Conservation (phyloP, 2,113 vertebrate species). For the Pica pica region DNA sequence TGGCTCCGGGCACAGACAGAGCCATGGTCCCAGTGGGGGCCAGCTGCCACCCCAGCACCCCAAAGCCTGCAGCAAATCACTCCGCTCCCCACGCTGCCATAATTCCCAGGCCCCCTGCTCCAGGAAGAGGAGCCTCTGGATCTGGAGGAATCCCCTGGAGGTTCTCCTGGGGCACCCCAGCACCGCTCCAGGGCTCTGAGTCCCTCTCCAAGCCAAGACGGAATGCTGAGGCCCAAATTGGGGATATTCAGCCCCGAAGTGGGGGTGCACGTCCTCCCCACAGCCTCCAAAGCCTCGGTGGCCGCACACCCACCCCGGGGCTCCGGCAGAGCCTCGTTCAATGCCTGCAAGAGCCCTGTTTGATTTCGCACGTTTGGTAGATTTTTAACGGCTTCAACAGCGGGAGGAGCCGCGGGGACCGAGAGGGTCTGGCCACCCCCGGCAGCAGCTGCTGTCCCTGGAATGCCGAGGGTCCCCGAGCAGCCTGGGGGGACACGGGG, state of each 20-base stretch:
- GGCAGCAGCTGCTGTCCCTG: neutral
- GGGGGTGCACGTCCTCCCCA: fast-evolving
- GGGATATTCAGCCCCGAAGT: neutral
- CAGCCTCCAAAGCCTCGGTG: neutral
- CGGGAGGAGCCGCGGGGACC: neutral
- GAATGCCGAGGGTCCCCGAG: neutral
- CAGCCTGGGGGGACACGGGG: neutral
- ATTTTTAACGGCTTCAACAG: neutral
- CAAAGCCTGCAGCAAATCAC: neutral
- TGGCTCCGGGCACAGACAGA: fast-evolving
- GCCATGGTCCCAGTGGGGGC: fast-evolving
- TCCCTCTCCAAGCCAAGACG: fast-evolving
- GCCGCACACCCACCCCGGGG: neutral
- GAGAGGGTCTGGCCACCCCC: fast-evolving
- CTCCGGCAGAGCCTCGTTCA: neutral
- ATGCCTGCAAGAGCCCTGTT: neutral
- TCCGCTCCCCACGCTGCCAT: neutral
- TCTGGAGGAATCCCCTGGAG: no score
- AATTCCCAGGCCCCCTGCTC: neutral
- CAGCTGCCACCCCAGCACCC: neutral
- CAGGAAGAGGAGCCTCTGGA: neutral
- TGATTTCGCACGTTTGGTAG: neutral
- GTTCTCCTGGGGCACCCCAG: neutral
- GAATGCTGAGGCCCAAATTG: neutral
- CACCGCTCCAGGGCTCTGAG: fast-evolving